These are phyloP conservation scores for Drosophila seguyi DNA, from an alignment of 1,140 invertebrate genomes.

Conservation along the genomic window DNA sequence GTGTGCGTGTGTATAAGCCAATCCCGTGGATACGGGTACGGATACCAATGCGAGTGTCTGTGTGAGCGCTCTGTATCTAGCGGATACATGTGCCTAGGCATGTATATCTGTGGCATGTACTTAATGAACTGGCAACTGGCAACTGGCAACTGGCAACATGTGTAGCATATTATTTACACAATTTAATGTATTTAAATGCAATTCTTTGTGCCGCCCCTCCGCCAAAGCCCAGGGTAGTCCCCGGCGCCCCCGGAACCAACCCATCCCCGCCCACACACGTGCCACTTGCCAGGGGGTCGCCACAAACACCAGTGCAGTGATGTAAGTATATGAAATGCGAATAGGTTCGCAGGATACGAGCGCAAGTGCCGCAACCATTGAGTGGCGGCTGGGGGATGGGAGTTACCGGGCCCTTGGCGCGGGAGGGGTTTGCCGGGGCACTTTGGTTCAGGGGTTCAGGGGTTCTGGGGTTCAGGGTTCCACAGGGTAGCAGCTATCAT, in stretches of 20 bases:
- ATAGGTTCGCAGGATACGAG: slow-evolving; percentile 84
- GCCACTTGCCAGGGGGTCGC: slow-evolving; percentile 42
- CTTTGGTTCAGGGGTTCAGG: neutral
- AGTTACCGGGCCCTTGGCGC: neutral
- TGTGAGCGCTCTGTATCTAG: slow-evolving; percentile 32
- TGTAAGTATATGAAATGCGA: slow-evolving; percentile 85
- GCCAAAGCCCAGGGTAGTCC: neutral
- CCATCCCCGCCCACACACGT: slow-evolving; percentile 20
- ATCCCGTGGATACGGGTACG: slow-evolving; percentile 7
- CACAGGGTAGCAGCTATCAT: slow-evolving; percentile 52
- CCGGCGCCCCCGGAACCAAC: slow-evolving; percentile 1
- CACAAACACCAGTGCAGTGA: slow-evolving; percentile 79
- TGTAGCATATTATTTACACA: slow-evolving; percentile 84
- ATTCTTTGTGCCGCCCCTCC: slow-evolving; percentile 63
- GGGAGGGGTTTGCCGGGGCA: neutral
- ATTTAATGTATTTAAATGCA: slow-evolving; percentile 84
- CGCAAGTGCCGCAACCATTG: slow-evolving; percentile 71
- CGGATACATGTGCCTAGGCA: slow-evolving; percentile 70
- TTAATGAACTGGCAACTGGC: slow-evolving; percentile 78
- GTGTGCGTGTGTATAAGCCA: slow-evolving; percentile 27
- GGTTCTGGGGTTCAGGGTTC: neutral
- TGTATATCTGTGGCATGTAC: slow-evolving; percentile 83
- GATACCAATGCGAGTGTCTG: slow-evolving; percentile 15
- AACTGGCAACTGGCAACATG: slow-evolving; percentile 69
- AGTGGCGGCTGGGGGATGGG: slow-evolving; percentile 34